Conservation (phyloP, 2,888 invertebrate genomes). For the Synanthedon formicaeformis region DNA sequence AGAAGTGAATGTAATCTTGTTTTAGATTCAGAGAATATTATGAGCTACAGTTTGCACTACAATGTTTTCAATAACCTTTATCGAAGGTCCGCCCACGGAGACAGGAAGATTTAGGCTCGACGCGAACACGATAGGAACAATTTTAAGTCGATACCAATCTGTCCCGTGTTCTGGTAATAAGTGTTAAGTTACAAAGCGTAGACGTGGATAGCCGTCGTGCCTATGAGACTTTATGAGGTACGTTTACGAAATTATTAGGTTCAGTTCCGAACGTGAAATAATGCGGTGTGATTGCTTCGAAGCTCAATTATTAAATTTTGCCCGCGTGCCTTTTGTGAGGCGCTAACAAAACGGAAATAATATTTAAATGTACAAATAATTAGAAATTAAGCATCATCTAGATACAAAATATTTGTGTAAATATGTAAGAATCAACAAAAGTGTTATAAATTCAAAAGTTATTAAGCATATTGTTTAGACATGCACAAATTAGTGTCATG, state of each 20-base stretch:
- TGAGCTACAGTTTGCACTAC: not conserved
- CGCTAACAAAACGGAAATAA: too few relatives aligned
- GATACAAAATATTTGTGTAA: too few relatives aligned
- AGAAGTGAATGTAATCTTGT: too few relatives aligned
- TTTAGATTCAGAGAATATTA: too few relatives aligned
- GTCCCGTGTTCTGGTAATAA: conserved; percentile 28
- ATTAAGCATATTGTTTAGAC: too few relatives aligned
- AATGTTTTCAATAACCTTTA: conserved; percentile 14
- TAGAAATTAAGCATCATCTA: too few relatives aligned
- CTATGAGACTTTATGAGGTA: conserved; percentile 32
- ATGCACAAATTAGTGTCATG: too few relatives aligned
- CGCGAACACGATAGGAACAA: conserved; percentile 19
- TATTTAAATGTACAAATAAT: too few relatives aligned
- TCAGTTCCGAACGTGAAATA: conserved; percentile 23
- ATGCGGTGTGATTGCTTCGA: conserved; percentile 11
- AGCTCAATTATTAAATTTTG: not conserved
- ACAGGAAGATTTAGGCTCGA: conserved; percentile 17
- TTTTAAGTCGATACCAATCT: conserved; percentile 28
- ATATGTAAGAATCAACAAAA: too few relatives aligned
- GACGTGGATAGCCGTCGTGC: conserved; percentile 23
- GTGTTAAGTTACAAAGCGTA: conserved; percentile 34
- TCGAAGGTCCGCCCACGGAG: conserved; percentile 21
- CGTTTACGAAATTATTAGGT: conserved; percentile 33
- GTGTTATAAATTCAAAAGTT: too few relatives aligned
- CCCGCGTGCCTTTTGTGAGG: not conserved